Percentiles rank a stretch among this genome's conserved stretches.
These are phyloP conservation scores for Cydia fagiglandana DNA, from an alignment of 1,140 invertebrate species.

Conservation along the genomic window DNA sequence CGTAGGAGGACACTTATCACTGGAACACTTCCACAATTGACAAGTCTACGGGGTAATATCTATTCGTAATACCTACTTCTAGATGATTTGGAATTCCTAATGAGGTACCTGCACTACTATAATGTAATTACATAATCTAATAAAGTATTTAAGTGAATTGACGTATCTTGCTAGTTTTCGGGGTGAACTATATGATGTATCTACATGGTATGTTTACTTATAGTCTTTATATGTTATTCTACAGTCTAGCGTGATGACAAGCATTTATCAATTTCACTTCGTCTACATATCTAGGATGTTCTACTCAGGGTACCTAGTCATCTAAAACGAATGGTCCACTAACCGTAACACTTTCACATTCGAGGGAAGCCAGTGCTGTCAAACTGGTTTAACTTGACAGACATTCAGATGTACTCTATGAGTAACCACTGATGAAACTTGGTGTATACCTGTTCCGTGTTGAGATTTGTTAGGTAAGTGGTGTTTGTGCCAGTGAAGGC, in stretches of 20 bases:
- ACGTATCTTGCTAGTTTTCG: background rate
- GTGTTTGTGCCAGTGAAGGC: conserved; percentile 17
- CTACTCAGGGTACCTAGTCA: background rate
- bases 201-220: background rate
- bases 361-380: too few species aligned
- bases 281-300: background rate
- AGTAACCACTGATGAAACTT: too few species aligned
- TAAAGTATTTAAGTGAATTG: background rate
- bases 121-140: background rate
- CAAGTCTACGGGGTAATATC: background rate
- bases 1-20: background rate
- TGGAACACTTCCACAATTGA: background rate
- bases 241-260: background rate
- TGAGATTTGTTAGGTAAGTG: conserved; percentile 33
- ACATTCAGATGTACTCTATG: too few species aligned
- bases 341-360: too few species aligned
- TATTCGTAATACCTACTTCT: conserved; percentile 3
- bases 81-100: background rate
- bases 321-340: background rate
- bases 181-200: background rate
- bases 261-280: background rate
- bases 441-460: conserved; percentile 35
- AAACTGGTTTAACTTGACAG: too few species aligned
- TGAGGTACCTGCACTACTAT: background rate
- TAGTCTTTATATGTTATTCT: background rate